Conservation (phyloP, 2,113 vertebrate species). For the Semnornis frantzii region DNA sequence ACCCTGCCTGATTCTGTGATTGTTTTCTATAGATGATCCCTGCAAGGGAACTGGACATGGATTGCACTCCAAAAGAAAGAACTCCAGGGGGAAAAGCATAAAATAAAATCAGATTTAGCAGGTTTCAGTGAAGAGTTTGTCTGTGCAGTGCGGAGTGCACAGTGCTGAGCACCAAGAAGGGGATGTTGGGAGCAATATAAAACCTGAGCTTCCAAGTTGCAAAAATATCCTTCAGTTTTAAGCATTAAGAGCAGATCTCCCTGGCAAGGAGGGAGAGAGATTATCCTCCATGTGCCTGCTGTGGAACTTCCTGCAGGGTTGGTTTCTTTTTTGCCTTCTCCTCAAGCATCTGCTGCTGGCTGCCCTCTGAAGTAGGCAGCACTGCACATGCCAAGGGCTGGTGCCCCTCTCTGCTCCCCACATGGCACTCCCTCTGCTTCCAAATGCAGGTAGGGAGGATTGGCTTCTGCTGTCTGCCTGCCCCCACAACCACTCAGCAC, state of each 20-base stretch:
- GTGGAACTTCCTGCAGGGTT: conserved; percentile 36
- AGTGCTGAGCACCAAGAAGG: neutral
- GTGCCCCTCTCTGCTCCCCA: neutral
- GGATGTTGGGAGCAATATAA: neutral
- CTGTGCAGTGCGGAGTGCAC: neutral
- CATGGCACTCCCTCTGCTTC: neutral
- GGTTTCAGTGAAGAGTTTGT: neutral
- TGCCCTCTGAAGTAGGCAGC: conserved; percentile 10
- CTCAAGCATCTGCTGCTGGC: conserved; percentile 19
- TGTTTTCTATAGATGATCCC: neutral
- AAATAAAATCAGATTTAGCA: neutral
- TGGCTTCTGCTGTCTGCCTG: conserved; percentile 2
- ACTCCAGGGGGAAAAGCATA: neutral
- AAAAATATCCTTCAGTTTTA: conserved; percentile 39
- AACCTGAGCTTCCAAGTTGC: conserved; percentile 9
- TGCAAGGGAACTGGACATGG: neutral
- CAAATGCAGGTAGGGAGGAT: neutral
- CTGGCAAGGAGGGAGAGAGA: conserved; percentile 31
- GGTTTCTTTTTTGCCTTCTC: neutral
- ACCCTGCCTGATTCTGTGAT: too few relatives aligned
- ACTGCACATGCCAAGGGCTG: neutral
- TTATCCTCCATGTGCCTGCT: conserved; percentile 36
- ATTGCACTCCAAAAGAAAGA: neutral
- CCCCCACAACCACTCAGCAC: neutral
- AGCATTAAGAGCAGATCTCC: conserved; percentile 41